A percentile compares a stretch with the other conserved stretches of the same genome.
These are phyloP conservation scores for Malacoctenus gilli DNA, from an alignment of 2,797 vertebrate genomes.

Conservation along the genomic window DNA sequence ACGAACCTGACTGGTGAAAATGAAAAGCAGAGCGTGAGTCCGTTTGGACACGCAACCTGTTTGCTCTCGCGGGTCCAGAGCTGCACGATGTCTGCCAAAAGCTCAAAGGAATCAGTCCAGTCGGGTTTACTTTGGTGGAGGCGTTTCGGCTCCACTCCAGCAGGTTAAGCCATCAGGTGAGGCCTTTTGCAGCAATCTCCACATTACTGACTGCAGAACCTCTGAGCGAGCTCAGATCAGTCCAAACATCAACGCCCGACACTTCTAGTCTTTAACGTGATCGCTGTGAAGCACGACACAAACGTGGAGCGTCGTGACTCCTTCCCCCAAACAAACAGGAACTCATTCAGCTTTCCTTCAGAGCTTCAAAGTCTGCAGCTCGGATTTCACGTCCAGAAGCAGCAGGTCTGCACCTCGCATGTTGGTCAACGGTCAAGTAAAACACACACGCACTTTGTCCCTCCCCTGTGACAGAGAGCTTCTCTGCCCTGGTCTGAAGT, in stretches of 20 bases:
- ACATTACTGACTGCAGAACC: not conserved
- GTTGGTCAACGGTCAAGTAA: conserved; percentile 24
- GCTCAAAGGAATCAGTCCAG: not conserved
- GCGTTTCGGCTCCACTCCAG: not conserved
- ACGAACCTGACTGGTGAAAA: too few species aligned
- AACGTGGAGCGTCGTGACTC: too few species aligned
- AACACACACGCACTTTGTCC: conserved; percentile 25
- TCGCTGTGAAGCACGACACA: too few species aligned
- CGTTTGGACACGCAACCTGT: not conserved
- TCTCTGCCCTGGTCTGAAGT: conserved; percentile 42
- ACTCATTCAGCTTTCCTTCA: too few species aligned
- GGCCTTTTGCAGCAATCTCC: not conserved
- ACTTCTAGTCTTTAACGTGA: too few species aligned
- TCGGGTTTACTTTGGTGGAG: not conserved
- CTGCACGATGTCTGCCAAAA: too few species aligned
- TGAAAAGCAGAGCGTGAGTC: not conserved
- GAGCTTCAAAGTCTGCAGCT: too few species aligned
- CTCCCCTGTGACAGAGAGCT: conserved; percentile 45
- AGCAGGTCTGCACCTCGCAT: not conserved
- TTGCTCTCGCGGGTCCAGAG: conserved; percentile 1
- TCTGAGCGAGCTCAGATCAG: not conserved
- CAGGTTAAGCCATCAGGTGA: not conserved
- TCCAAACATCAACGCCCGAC: not conserved
- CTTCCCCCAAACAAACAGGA: too few species aligned
- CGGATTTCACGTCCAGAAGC: not conserved